phyloP scores from a whole-genome alignment of 2,113 vertebrate species.

The Myrmecobius fasciatus region DNA sequence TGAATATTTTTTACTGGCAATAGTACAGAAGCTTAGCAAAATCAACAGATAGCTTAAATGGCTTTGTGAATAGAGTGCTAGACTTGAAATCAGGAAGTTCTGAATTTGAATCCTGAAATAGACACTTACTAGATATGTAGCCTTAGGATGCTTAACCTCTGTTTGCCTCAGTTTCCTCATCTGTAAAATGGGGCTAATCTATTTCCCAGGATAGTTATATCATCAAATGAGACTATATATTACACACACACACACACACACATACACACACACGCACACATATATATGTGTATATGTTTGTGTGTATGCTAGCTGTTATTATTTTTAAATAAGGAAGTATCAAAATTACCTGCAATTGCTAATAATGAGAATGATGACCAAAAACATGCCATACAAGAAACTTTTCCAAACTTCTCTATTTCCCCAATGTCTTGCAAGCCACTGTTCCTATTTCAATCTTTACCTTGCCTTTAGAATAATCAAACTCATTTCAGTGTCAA shows the following conservation, averaged over 20 bases:
- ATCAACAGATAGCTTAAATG: constrained; percentile 22
- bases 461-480: constrained; percentile 43
- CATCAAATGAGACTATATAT: not conserved
- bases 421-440: constrained; percentile 39
- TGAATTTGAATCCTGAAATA: not conserved
- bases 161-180: not conserved
- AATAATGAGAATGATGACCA: constrained; percentile 35
- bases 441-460: constrained; percentile 66
- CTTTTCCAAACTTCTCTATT: constrained; percentile 44
- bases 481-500: constrained; percentile 61
- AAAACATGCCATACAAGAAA: constrained; percentile 41
- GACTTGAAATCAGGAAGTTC: not conserved
- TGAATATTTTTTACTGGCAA: constrained; percentile 50
- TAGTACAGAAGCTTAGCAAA: constrained; percentile 62
- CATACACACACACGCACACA: too few species aligned
- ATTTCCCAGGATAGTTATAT: not conserved
- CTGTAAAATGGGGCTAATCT: not conserved
- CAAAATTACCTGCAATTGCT: constrained; percentile 63
- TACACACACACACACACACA: too few species aligned
- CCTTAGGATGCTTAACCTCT: too few species aligned
- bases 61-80: not conserved
- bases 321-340: not conserved
- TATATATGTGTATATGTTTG: too few species aligned
- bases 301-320: not conserved
- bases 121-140: not conserved